phyloP scores from a whole-genome alignment of 35 echinoderm and acorn worm genomes.

The Stichopus chloronotus region DNA sequence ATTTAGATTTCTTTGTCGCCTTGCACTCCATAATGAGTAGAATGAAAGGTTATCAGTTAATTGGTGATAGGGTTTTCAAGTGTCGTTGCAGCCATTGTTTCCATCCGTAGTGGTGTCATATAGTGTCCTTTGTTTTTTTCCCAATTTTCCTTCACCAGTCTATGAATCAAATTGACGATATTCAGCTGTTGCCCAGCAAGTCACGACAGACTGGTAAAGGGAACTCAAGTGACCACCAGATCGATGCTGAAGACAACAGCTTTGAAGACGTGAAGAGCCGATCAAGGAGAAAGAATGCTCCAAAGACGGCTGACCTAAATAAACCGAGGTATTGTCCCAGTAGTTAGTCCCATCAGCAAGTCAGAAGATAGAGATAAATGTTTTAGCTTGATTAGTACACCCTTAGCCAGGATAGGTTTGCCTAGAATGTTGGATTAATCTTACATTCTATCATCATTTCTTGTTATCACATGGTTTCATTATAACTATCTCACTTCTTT shows the following conservation, averaged over 20 bases:
- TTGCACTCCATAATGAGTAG: too few species aligned
- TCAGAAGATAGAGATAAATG: neutral
- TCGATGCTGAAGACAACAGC: constrained; percentile 55
- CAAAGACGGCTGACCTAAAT: constrained; percentile 81
- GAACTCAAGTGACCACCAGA: neutral
- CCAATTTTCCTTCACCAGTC: neutral
- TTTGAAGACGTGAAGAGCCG: constrained; percentile 86
- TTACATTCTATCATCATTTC: neutral
- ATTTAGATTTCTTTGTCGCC: too few species aligned
- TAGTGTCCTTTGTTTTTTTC: neutral
- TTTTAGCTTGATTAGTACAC: neutral
- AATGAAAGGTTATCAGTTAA: too few species aligned
- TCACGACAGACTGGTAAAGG: constrained; percentile 8
- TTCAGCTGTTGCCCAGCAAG: constrained; percentile 27
- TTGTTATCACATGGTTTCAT: neutral
- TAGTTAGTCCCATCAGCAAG: neutral
- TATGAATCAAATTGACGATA: constrained; percentile 52
- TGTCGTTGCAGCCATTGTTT: neutral
- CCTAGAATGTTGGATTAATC: neutral
- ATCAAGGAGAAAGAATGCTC: constrained; percentile 66
- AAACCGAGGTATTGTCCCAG: constrained; percentile 64
- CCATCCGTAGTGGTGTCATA: neutral
- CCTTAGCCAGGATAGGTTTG: neutral
- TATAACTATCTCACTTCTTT: neutral
- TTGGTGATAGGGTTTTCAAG: too few species aligned